Conservation (phyloP, 2,113 vertebrate species). For the Plestiodon gilberti region DNA sequence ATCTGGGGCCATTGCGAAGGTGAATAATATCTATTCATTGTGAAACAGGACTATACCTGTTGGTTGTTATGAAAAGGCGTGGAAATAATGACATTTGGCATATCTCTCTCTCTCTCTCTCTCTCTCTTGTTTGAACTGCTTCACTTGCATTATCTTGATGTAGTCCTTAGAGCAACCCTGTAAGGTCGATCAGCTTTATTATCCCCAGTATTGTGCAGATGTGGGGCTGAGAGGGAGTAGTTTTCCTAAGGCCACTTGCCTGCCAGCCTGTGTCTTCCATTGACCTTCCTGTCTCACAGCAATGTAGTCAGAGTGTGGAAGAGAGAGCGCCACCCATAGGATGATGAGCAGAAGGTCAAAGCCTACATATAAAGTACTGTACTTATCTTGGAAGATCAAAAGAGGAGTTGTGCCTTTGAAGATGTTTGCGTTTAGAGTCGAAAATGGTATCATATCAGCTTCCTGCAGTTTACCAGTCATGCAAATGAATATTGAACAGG, state of each 20-base stretch:
- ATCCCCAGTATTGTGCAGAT: too few relatives aligned
- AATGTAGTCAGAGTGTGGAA: background rate
- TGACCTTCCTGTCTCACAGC: background rate
- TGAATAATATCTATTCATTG: background rate
- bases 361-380: background rate
- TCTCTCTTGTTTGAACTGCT: too few relatives aligned
- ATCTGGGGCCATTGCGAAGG: background rate
- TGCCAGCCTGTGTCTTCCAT: background rate
- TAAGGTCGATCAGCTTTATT: too few relatives aligned
- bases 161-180: too few relatives aligned
- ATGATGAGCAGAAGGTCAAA: background rate
- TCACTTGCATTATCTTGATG: too few relatives aligned
- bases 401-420: background rate
- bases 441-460: background rate
- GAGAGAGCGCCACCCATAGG: background rate
- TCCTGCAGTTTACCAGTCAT: background rate
- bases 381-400: background rate
- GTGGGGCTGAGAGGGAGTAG: too few relatives aligned
- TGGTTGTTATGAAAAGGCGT: background rate
- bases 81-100: background rate
- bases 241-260: too few relatives aligned
- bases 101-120: too few relatives aligned
- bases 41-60: background rate
- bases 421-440: background rate
- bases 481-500: conserved; percentile 3